phyloP scores from a whole-genome alignment of 2,888 invertebrate genomes.

The Lasioglossum calceatum region DNA sequence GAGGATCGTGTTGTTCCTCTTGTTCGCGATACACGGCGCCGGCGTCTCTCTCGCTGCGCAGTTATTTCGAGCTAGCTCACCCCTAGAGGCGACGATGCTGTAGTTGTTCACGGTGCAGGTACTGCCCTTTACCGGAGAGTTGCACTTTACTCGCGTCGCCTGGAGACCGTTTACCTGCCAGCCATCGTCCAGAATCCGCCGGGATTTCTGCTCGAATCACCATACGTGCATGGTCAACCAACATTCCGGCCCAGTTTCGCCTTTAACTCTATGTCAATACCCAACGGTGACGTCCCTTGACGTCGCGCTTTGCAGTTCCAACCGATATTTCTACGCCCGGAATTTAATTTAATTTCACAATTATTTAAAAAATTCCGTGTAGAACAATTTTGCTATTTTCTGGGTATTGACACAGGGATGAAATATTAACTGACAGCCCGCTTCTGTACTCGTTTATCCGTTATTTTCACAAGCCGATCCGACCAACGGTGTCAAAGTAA shows the following conservation, averaged over 20 bases:
- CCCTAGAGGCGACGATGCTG: constrained; percentile 77
- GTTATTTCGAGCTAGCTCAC: constrained; percentile 77
- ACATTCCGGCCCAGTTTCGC: neutral
- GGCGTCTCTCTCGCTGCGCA: constrained; percentile 73
- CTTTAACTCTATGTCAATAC: neutral
- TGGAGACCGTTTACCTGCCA: constrained; percentile 66
- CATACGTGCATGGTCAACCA: constrained; percentile 2
- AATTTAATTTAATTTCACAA: too few species aligned
- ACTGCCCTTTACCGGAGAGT: constrained; percentile 40
- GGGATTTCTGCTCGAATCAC: constrained; percentile 66
- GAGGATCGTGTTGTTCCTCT: constrained; percentile 49
- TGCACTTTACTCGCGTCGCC: constrained; percentile 48
- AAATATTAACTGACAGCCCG: neutral
- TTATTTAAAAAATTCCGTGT: too few species aligned
- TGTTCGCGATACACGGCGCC: constrained; percentile 54
- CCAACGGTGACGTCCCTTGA: neutral
- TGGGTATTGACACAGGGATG: neutral
- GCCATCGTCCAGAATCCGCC: constrained; percentile 65
- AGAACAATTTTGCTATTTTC: too few species aligned
- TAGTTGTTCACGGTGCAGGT: constrained; percentile 70
- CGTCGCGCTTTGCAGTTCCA: too few species aligned
- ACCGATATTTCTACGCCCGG: too few species aligned
- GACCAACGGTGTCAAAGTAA: neutral
- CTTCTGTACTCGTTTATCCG: too few species aligned
- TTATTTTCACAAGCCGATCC: neutral